Conservation (phyloP, 2,888 invertebrate species). For the Stratiomys singularior region DNA sequence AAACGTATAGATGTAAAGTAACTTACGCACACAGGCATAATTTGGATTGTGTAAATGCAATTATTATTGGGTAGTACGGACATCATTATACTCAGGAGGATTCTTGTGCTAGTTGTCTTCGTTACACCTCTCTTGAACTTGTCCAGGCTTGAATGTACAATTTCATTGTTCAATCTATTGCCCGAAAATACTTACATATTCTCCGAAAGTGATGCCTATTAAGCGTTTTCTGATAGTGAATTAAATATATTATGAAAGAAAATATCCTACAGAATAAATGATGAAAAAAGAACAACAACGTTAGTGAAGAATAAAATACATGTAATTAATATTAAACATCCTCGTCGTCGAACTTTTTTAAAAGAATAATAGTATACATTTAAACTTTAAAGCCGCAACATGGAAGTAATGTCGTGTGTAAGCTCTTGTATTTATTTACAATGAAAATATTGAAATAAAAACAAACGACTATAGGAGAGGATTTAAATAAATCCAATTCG, state of each 20-base stretch:
- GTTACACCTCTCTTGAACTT: too few species aligned
- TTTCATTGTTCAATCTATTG: too few species aligned
- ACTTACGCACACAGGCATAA: neutral
- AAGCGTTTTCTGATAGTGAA: neutral
- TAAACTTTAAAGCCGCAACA: slow-evolving; percentile 12
- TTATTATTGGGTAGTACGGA: neutral
- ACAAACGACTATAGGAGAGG: slow-evolving; percentile 8
- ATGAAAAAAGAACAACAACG: neutral
- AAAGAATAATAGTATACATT: neutral
- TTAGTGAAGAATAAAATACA: slow-evolving; percentile 12
- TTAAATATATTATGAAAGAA: neutral
- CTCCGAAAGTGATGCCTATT: neutral
- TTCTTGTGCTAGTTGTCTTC: neutral
- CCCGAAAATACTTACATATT: neutral
- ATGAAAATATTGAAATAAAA: slow-evolving; percentile 26
- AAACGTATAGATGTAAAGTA: neutral
- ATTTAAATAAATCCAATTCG: neutral
- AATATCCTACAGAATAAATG: slow-evolving; percentile 5
- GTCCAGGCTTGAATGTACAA: too few species aligned
- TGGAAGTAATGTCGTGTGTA: slow-evolving; percentile 25
- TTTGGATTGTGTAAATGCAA: neutral
- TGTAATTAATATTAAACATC: slow-evolving; percentile 30
- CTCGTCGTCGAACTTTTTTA: slow-evolving; percentile 21
- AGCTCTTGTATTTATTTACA: slow-evolving; percentile 42
- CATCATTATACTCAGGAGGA: neutral